phyloP scores from a whole-genome alignment of 2,113 vertebrate species.

The Proterorhinus semilunaris region DNA sequence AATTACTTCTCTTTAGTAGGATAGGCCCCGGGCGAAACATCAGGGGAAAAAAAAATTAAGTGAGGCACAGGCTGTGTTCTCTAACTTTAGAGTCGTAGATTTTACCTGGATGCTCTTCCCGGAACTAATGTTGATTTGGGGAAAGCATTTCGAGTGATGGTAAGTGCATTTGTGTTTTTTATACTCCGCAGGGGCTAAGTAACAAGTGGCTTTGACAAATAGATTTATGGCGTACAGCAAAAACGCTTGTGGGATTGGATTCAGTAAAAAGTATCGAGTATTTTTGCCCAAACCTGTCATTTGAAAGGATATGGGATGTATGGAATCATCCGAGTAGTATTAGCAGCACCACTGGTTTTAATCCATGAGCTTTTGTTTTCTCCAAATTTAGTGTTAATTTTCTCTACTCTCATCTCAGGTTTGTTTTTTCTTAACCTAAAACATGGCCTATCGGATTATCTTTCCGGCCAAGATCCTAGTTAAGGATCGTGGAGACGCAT shows the following conservation, averaged over 20 bases:
- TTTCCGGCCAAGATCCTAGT: no score
- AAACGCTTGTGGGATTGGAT: background rate
- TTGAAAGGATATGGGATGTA: no score
- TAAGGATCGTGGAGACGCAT: no score
- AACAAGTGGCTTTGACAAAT: conserved; percentile 33
- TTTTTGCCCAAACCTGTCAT: no score
- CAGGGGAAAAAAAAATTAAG: conserved; percentile 69
- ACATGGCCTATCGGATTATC: no score
- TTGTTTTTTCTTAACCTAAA: no score
- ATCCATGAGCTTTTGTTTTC: no score
- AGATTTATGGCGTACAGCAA: background rate
- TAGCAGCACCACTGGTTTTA: no score
- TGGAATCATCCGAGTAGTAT: no score
- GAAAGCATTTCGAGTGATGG: conserved; percentile 39
- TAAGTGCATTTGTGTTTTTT: conserved; percentile 32
- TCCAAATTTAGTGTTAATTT: no score
- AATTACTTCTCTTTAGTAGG: conserved; percentile 82
- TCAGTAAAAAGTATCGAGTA: no score
- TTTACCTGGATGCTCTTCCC: conserved; percentile 70
- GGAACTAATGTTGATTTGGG: conserved; percentile 58
- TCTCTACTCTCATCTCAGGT: no score
- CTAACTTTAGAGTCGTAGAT: conserved; percentile 69
- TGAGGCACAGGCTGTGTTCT: conserved; percentile 59
- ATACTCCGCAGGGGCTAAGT: conserved; percentile 46
- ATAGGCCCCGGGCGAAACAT: conserved; percentile 70